Evolutionary conservation across 35 echinoderm and acorn worm genomes (phyloP).

Genomic region (Amphiura filiformis): DNA sequence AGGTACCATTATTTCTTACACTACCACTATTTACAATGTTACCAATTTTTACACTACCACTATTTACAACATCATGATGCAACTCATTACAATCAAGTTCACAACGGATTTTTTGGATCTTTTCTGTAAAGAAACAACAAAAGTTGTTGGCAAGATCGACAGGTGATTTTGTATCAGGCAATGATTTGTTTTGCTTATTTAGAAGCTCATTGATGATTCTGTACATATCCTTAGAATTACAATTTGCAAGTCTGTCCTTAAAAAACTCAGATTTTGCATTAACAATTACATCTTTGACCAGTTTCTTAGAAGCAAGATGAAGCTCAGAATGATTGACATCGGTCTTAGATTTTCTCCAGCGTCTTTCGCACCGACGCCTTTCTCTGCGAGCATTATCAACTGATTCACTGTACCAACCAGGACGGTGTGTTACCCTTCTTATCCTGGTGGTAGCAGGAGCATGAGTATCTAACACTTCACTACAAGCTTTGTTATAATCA

Average conservation of each 20-base stretch:
- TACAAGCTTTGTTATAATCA: neutral
- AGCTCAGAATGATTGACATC: neutral
- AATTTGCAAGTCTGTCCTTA: neutral
- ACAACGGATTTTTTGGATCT: neutral
- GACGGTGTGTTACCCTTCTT: neutral
- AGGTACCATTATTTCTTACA: too few relatives aligned
- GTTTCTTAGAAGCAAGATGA: neutral
- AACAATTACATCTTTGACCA: neutral
- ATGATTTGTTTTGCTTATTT: neutral
- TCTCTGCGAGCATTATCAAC: neutral
- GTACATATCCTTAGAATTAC: neutral
- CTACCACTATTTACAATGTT: neutral
- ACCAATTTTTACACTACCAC: neutral
- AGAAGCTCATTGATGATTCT: neutral
- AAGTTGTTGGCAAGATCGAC: neutral
- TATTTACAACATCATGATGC: too few relatives aligned
- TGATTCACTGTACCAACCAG: neutral
- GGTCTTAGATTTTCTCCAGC: neutral
- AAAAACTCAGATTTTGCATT: neutral
- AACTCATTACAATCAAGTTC: neutral
- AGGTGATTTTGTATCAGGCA: neutral
- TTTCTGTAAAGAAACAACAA: neutral
- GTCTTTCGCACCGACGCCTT: neutral
- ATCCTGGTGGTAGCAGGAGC: neutral
- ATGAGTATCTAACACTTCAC: neutral